These are phyloP conservation scores for Drosophila saltans DNA, from an alignment of 1,140 invertebrate species.

Conservation along the genomic window DNA sequence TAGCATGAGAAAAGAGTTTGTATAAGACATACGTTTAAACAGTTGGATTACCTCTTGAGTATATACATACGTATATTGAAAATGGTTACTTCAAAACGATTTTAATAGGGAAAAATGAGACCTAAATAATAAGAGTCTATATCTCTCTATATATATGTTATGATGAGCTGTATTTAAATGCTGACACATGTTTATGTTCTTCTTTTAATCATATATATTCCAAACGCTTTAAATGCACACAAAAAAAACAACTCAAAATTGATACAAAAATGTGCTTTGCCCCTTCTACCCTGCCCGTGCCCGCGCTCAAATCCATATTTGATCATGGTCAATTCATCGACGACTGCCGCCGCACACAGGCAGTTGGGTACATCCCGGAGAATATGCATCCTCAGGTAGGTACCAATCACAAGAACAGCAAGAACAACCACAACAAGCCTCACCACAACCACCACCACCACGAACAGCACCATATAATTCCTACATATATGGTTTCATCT, in stretches of 20 bases:
- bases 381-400: constrained; percentile 98
- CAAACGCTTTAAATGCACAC: not conserved
- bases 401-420: constrained; percentile 81
- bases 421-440: constrained; percentile 49
- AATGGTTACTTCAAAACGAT: no score
- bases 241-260: not conserved
- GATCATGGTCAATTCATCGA: not conserved
- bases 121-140: no score
- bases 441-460: constrained; percentile 49
- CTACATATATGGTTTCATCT: constrained; percentile 82
- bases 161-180: constrained; percentile 4
- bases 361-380: constrained; percentile 98
- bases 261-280: constrained; percentile 5
- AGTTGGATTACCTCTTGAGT: no score
- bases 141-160: not conserved
- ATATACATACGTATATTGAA: no score
- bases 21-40: no score
- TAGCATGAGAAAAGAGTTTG: no score
- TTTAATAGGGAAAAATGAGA: no score
- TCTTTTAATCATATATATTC: constrained; percentile 2
- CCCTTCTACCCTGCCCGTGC: not conserved
- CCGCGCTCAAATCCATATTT: no score
- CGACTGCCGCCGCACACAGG: constrained; percentile 85
- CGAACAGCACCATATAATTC: constrained; percentile 71
- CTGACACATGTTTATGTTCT: constrained; percentile 1